Percentiles rank a stretch among this genome's conserved stretches.
These are phyloP conservation scores for Uloborus diversus DNA, from an alignment of 1,140 invertebrate genomes.

Conservation along the genomic window DNA sequence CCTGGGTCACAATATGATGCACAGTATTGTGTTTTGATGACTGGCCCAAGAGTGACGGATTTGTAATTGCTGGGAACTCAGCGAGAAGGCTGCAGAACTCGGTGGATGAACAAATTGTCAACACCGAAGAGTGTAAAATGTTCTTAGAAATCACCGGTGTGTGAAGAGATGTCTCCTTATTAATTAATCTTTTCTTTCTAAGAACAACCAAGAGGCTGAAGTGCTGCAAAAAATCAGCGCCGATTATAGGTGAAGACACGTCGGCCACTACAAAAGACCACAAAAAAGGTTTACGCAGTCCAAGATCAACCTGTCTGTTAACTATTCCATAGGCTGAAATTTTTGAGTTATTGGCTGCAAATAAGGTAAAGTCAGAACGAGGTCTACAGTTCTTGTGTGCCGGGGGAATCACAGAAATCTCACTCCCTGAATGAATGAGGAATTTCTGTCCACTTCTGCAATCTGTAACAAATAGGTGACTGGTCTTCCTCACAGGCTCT, in stretches of 20 bases:
- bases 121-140: not conserved
- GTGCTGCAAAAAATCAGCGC: conserved; percentile 39
- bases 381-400: not conserved
- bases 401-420: conserved; percentile 30
- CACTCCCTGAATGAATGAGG: conserved; percentile 37
- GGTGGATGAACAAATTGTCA: not conserved
- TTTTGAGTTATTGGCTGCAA: conserved; percentile 40
- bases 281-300: not conserved
- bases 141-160: not conserved
- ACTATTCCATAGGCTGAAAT: conserved; percentile 32
- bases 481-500: not conserved
- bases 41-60: not conserved
- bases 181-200: not conserved
- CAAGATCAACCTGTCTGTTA: conserved; percentile 5
- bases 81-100: not conserved
- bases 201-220: conserved; percentile 29
- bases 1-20: conserved; percentile 43
- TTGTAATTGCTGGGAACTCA: conserved; percentile 21
- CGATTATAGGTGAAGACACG: conserved; percentile 47
- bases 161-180: not conserved
- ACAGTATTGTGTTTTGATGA: conserved; percentile 16
- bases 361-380: not conserved
- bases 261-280: conserved; percentile 43
- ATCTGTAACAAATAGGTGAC: conserved; percentile 40
- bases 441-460: conserved; percentile 7